Evolutionary conservation across 2,113 vertebrate genomes (phyloP).

Genomic region (Tetraodon nigroviridis): DNA sequence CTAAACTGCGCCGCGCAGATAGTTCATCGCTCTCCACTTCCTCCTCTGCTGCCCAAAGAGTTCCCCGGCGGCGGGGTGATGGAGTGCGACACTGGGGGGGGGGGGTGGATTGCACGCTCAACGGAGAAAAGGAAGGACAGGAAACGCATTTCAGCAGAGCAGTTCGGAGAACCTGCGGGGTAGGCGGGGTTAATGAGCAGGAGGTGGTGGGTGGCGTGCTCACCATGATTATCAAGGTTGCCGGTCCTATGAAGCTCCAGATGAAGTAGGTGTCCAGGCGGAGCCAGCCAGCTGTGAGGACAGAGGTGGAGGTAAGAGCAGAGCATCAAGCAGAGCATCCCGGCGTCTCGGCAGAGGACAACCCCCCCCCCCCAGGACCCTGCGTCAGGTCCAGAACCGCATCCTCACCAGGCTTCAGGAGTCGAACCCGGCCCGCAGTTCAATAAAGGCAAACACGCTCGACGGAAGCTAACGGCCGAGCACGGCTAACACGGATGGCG

Average conservation of each 20-base stretch:
- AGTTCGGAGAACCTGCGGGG: slow-evolving; percentile 78
- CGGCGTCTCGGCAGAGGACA: no score
- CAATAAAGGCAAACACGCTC: no score
- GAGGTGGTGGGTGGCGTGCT: slow-evolving; percentile 53
- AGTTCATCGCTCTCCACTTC: slow-evolving; percentile 46
- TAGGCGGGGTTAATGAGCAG: slow-evolving; percentile 81
- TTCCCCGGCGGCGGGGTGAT: slow-evolving; percentile 37
- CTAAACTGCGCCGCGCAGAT: slow-evolving; percentile 60
- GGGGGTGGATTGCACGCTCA: slow-evolving; percentile 59
- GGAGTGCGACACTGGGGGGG: slow-evolving; percentile 53
- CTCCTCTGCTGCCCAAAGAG: background rate
- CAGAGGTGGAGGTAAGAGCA: slow-evolving; percentile 13
- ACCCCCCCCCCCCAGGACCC: no score
- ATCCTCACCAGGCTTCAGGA: no score
- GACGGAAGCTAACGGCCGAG: slow-evolving; percentile 1
- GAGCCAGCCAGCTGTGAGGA: slow-evolving; percentile 94
- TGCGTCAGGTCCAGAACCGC: no score
- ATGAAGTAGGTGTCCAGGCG: slow-evolving; percentile 99
- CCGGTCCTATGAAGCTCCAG: slow-evolving; percentile 99
- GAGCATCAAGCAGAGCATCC: background rate
- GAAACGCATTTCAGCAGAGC: slow-evolving; percentile 58
- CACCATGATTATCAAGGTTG: slow-evolving; percentile 99
- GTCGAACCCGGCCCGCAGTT: no score
- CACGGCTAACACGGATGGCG: no score
- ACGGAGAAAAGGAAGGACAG: slow-evolving; percentile 65